A percentile compares a stretch with the other conserved stretches of the same genome.
These are phyloP conservation scores for Drosophila buzzatii DNA, from an alignment of 2,888 invertebrate genomes.

Conservation along the genomic window DNA sequence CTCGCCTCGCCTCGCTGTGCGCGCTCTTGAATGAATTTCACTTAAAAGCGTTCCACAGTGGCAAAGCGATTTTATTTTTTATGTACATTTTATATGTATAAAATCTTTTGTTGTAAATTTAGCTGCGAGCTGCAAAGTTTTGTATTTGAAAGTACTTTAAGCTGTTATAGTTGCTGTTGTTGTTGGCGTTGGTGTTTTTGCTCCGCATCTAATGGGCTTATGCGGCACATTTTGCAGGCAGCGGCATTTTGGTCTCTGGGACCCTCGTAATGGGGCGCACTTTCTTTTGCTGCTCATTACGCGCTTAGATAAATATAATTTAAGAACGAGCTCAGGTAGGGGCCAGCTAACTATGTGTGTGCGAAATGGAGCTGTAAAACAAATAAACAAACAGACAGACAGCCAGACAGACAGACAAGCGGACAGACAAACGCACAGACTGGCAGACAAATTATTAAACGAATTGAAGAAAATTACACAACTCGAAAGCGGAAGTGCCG, in stretches of 20 bases:
- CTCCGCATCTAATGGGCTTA: constrained; percentile 75
- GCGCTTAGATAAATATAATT: constrained; percentile 55
- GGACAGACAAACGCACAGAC: not conserved
- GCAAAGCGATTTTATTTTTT: constrained; percentile 46
- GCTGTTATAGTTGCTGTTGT: constrained; percentile 23
- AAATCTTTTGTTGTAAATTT: constrained; percentile 24
- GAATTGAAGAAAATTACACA: constrained; percentile 62
- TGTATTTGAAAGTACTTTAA: constrained; percentile 55
- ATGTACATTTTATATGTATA: constrained; percentile 17
- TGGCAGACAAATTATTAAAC: constrained; percentile 8
- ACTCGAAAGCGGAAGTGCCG: constrained; percentile 72
- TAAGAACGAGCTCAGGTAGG: constrained; percentile 33
- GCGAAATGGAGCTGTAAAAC: constrained; percentile 27
- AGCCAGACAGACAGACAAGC: constrained; percentile 22
- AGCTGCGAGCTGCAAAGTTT: constrained; percentile 18
- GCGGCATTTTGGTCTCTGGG: constrained; percentile 53
- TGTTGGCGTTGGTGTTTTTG: constrained; percentile 53
- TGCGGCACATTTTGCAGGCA: constrained; percentile 75
- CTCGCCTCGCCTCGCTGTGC: constrained; percentile 30
- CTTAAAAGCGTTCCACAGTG: constrained; percentile 60
- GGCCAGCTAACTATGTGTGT: constrained; percentile 14
- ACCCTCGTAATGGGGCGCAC: constrained; percentile 60
- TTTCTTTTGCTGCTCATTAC: constrained; percentile 76
- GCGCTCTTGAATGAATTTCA: constrained; percentile 75
- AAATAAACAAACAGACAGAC: constrained; percentile 52